These are phyloP conservation scores for Hoplostethus mediterraneus DNA, from an alignment of 2,797 vertebrate species.

Conservation along the genomic window DNA sequence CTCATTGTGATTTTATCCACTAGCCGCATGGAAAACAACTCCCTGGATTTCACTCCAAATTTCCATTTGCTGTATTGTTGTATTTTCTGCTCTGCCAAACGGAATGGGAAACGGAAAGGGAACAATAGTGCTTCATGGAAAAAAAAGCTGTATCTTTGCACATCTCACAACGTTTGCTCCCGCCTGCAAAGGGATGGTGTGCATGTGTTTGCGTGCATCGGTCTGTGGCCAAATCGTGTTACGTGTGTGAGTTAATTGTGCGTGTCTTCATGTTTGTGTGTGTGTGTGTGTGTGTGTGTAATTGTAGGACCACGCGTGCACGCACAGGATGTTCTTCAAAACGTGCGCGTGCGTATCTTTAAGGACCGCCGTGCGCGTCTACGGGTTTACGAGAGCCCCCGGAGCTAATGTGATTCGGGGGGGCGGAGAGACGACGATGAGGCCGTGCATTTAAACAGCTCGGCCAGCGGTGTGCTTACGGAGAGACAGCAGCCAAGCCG, in stretches of 20 bases:
- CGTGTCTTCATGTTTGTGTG: neutral
- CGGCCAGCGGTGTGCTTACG: slow-evolving; percentile 59
- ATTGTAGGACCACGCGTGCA: slow-evolving; percentile 18
- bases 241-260: slow-evolving; percentile 8
- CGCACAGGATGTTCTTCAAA: slow-evolving; percentile 35
- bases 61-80: slow-evolving; percentile 19
- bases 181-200: slow-evolving; percentile 33
- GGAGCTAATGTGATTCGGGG: slow-evolving; percentile 71
- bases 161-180: slow-evolving; percentile 68
- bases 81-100: slow-evolving; percentile 39
- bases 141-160: slow-evolving; percentile 56
- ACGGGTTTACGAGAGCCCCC: slow-evolving; percentile 66
- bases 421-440: slow-evolving; percentile 58
- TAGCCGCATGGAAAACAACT: slow-evolving; percentile 34
- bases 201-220: slow-evolving; percentile 37
- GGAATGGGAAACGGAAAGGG: slow-evolving; percentile 54
- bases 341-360: slow-evolving; percentile 49
- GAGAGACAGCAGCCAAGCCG: slow-evolving; percentile 55
- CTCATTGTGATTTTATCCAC: slow-evolving; percentile 37
- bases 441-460: slow-evolving; percentile 73
- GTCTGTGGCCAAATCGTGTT: slow-evolving; percentile 29
- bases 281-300: slow-evolving; percentile 2
- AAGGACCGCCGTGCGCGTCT: slow-evolving; percentile 61
- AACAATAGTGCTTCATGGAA: slow-evolving; percentile 47
- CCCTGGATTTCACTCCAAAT: slow-evolving; percentile 40